These are phyloP conservation scores for Melanchra persicariae DNA, from an alignment of 2,888 invertebrate genomes.

Conservation along the genomic window DNA sequence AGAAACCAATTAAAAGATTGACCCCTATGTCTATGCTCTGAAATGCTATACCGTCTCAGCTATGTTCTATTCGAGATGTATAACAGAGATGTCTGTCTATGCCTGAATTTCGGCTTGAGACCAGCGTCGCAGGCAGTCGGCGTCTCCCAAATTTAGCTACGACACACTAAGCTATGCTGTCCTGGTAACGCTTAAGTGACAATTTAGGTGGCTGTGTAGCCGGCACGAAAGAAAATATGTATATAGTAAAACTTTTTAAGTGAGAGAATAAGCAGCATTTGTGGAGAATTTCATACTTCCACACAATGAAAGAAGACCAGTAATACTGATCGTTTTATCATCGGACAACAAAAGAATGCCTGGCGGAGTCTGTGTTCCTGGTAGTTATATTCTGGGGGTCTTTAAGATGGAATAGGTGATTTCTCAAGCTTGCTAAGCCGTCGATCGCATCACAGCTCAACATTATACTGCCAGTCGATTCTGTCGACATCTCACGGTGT, in stretches of 20 bases:
- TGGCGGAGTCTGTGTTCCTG: background rate
- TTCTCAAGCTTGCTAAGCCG: no score
- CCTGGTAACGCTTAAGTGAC: slow-evolving; percentile 19
- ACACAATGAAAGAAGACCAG: background rate
- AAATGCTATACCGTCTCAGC: background rate
- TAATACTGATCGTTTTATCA: background rate
- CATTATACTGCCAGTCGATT: no score
- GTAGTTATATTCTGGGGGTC: background rate
- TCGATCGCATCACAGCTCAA: no score
- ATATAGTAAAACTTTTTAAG: background rate
- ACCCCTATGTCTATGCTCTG: background rate
- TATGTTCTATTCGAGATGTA: background rate
- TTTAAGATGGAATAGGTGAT: no score
- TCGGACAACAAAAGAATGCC: no score
- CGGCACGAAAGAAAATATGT: no score
- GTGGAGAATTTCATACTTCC: background rate
- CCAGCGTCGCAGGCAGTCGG: slow-evolving; percentile 39
- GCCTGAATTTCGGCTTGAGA: slow-evolving; percentile 27
- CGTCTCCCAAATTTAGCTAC: slow-evolving; percentile 34
- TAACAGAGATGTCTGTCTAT: slow-evolving; percentile 17
- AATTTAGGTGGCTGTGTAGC: slow-evolving; percentile 5
- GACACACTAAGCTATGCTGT: slow-evolving; percentile 29
- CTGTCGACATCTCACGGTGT: no score
- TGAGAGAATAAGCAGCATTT: background rate
- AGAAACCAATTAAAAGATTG: background rate